phyloP scores from a whole-genome alignment of 2,113 vertebrate genomes.

The Arizona elegans region DNA sequence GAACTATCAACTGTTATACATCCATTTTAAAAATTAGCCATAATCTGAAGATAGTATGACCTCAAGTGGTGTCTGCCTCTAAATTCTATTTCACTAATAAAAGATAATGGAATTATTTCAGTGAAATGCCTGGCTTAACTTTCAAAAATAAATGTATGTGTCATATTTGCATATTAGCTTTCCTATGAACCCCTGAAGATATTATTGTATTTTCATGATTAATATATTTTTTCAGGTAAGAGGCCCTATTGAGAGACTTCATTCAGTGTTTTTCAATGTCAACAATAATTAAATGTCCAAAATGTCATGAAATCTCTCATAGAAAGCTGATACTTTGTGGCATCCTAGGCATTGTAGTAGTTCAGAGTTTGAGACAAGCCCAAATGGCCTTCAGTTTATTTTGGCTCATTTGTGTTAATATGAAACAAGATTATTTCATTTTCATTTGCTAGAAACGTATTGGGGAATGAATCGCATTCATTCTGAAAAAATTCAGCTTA shows the following conservation, averaged over 20 bases:
- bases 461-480: not conserved
- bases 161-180: not conserved
- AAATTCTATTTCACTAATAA: not conserved
- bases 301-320: not conserved
- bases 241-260: not conserved
- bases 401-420: not conserved
- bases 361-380: not conserved
- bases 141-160: not conserved
- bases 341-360: too few relatives aligned
- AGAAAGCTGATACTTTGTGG: not conserved
- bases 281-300: not conserved
- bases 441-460: not conserved
- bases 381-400: not conserved
- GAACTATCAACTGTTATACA: not conserved
- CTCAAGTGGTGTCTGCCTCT: not conserved
- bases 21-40: not conserved
- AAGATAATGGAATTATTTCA: not conserved
- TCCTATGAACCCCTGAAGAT: not conserved
- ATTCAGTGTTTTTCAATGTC: not conserved
- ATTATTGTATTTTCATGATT: not conserved
- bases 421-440: not conserved
- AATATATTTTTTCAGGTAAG: not conserved
- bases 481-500: not conserved
- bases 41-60: not conserved
- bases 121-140: not conserved